Evolutionary conservation across 2,888 invertebrate species (phyloP).

Genomic region (Cataglyphis rosenhaueri): DNA sequence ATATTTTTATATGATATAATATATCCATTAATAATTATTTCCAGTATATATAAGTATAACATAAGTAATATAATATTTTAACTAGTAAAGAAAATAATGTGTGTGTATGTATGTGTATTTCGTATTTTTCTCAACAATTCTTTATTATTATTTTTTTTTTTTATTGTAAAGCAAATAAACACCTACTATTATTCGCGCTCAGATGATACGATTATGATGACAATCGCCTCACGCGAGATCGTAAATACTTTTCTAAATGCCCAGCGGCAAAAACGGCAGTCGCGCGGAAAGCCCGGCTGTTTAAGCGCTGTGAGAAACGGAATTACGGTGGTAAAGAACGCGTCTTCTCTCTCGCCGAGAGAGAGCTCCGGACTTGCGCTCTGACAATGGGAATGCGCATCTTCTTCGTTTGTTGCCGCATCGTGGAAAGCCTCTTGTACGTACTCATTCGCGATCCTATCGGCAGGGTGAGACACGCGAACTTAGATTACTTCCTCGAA

Average conservation of each 20-base stretch:
- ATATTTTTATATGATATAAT: background rate
- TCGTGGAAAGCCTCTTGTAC: constrained; percentile 27
- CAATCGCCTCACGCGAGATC: constrained; percentile 45
- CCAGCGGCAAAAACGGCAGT: constrained; percentile 28
- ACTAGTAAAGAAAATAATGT: too few relatives aligned
- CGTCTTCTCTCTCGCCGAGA: background rate
- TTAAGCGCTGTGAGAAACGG: constrained; percentile 42
- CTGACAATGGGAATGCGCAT: constrained; percentile 41
- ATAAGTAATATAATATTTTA: background rate
- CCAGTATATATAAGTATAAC: background rate
- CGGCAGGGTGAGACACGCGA: constrained; percentile 36
- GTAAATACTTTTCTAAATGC: constrained; percentile 48
- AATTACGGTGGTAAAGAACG: constrained; percentile 47
- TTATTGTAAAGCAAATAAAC: background rate
- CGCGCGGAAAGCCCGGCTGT: constrained; percentile 37
- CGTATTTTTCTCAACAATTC: background rate
- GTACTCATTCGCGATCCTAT: constrained; percentile 34
- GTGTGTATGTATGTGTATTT: too few relatives aligned
- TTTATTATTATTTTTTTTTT: background rate
- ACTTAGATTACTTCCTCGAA: constrained; percentile 31
- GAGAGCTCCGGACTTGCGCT: background rate
- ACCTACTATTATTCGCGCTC: constrained; percentile 14
- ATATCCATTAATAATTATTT: background rate
- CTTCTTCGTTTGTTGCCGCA: constrained; percentile 30
- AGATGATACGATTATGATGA: constrained; percentile 40